Percentiles rank a stretch among this genome's conserved stretches.
Conservation (phyloP, 2,113 vertebrate genomes). For the Scopus umbretta region DNA sequence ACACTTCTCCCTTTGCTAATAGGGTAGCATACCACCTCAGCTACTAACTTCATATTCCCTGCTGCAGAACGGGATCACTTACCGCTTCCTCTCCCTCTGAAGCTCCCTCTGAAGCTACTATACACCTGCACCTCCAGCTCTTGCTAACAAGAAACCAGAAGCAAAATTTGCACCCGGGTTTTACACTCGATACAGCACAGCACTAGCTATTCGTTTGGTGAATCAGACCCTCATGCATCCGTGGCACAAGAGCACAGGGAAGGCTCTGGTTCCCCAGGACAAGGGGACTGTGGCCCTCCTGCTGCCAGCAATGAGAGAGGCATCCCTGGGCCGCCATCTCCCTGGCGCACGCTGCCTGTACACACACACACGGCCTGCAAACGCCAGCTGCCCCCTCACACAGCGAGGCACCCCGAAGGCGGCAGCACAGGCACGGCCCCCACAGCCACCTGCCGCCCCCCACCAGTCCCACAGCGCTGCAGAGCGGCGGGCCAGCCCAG, state of each 20-base stretch:
- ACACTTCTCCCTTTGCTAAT: background rate
- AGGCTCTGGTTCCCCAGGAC: background rate
- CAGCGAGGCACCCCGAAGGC: background rate
- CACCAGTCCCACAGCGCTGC: background rate
- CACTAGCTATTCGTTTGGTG: background rate
- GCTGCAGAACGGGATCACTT: background rate
- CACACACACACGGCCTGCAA: background rate
- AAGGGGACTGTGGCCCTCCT: background rate
- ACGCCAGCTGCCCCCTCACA: background rate
- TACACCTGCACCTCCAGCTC: background rate
- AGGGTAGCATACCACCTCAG: background rate
- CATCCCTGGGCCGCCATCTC: background rate
- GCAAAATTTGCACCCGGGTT: background rate
- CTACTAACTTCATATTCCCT: background rate
- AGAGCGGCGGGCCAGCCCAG: background rate
- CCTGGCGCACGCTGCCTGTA: accelerated
- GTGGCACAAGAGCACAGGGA: background rate
- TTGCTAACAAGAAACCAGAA: background rate
- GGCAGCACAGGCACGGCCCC: background rate
- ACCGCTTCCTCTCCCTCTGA: background rate
- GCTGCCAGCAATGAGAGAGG: background rate
- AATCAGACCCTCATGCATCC: background rate
- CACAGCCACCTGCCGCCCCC: background rate
- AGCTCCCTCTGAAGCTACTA: background rate
- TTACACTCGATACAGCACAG: background rate